Evolutionary conservation across 2,797 vertebrate species (phyloP).

Genomic region (Amphiprion clarkii): DNA sequence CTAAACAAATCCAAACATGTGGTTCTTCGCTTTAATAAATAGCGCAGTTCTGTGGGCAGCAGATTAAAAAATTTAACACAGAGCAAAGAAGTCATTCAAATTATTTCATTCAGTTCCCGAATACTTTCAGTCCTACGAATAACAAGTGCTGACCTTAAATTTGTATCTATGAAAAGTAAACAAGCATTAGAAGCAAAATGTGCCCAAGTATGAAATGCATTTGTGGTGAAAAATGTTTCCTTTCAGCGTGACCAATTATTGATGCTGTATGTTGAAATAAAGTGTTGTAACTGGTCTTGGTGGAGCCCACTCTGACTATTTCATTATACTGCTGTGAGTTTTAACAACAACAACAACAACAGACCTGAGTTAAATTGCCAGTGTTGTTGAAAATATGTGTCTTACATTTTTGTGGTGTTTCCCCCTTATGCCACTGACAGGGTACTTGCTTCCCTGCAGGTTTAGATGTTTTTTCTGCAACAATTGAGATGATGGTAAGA

Average conservation of each 20-base stretch:
- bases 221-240: background rate
- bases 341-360: background rate
- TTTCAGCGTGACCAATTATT: slow-evolving; percentile 12
- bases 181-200: slow-evolving; percentile 12
- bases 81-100: slow-evolving; percentile 13
- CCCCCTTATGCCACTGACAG: background rate
- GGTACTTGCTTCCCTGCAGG: background rate
- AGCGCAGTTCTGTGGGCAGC: too few species aligned
- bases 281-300: background rate
- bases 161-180: slow-evolving; percentile 10
- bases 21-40: background rate
- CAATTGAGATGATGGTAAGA: background rate
- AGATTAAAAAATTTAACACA: slow-evolving; percentile 21
- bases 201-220: slow-evolving; percentile 7
- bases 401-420: background rate
- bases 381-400: too few species aligned
- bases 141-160: background rate
- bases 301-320: background rate
- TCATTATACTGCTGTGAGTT: background rate
- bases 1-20: background rate
- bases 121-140: background rate
- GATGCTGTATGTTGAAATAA: background rate
- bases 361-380: too few species aligned
- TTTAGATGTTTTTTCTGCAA: background rate
- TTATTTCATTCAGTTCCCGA: slow-evolving; percentile 7